phyloP scores from a whole-genome alignment of 2,888 invertebrate species.

The Yponomeuta evonymella region DNA sequence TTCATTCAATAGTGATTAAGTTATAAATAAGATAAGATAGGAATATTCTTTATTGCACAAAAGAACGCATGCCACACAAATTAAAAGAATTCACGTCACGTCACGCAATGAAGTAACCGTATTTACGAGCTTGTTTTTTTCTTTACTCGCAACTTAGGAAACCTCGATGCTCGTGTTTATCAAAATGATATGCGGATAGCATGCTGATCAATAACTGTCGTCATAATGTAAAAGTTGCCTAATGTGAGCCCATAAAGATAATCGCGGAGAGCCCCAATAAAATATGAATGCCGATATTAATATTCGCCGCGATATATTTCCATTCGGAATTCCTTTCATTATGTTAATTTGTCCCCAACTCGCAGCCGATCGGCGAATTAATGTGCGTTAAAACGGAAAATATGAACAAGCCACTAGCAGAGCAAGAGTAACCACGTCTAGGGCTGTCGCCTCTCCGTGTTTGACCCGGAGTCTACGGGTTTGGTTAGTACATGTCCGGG shows the following conservation, averaged over 20 bases:
- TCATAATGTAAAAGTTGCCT: not conserved
- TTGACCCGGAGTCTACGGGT: too few species aligned
- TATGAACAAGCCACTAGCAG: constrained; percentile 61
- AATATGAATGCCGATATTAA: not conserved
- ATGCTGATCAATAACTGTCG: not conserved
- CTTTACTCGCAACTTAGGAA: not conserved
- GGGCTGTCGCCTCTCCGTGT: too few species aligned
- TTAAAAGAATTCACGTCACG: too few species aligned
- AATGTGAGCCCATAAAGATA: not conserved
- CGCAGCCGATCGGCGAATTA: constrained; percentile 45
- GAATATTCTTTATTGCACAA: too few species aligned
- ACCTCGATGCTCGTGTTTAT: not conserved
- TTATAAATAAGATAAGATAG: too few species aligned
- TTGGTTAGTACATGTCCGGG: too few species aligned
- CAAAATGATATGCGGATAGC: not conserved
- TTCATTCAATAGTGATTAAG: too few species aligned
- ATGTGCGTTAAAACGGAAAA: constrained; percentile 69
- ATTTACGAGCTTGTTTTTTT: not conserved
- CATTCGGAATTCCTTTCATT: constrained; percentile 38
- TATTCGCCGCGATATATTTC: not conserved
- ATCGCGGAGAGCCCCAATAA: not conserved
- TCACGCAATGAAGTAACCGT: too few species aligned
- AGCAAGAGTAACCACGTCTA: constrained; percentile 30
- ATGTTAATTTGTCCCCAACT: constrained; percentile 62
- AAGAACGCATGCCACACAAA: too few species aligned